Evolutionary conservation across 2,113 vertebrate genomes (phyloP), one percentile per base, ranked within the genome.

Genomic region (Tylochromis polylepis): DNA sequence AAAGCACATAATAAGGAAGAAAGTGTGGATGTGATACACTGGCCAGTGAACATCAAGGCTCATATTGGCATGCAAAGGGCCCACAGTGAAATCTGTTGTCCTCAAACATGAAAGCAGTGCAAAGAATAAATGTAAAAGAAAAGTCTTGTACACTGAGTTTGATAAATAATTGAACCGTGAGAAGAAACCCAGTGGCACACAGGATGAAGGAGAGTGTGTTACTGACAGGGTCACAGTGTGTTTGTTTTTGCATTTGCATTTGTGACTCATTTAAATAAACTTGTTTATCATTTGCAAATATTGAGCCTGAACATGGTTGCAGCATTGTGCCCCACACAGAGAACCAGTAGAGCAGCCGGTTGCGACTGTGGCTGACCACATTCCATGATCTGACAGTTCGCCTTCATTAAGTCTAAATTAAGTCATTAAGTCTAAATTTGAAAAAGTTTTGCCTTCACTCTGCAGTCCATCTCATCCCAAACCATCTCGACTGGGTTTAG

Each of bases 141-240:
- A 78, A 87, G 78, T 78, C 87, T 65, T 41, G 62, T 41, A 67
- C 20, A 67, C 20, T 22, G 62, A 67, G 80, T 80, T 51, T 22
- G 22, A 87, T 93, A 84, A 94, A 95, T 94, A 89, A 95, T 92
- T 94, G 56, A 95, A 78, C 11, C 29, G n/a, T 56, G 31, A 60
- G 65, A 85, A 81, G 41, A 81, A 87, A 81, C 81, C 75, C 70
- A 72, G 82, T 43, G 59, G 89, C 65, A 91, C 85, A 92, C 75
- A 89, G 77, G 43, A 81, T 57, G 82, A 79, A 79, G 72, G 46
- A 58, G 82, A 65, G 79, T 60, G n/a, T 27, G 43, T 70, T 70
- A 36, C 41, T 86, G 60, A 59, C 34, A 46, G 78, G 24, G 72
- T 82, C 79, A 41, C 27, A 53, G 65, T 79, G 55, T 57, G 80